Evolutionary conservation across 2,797 vertebrate species (phyloP).

Genomic region (Chromis chromis): DNA sequence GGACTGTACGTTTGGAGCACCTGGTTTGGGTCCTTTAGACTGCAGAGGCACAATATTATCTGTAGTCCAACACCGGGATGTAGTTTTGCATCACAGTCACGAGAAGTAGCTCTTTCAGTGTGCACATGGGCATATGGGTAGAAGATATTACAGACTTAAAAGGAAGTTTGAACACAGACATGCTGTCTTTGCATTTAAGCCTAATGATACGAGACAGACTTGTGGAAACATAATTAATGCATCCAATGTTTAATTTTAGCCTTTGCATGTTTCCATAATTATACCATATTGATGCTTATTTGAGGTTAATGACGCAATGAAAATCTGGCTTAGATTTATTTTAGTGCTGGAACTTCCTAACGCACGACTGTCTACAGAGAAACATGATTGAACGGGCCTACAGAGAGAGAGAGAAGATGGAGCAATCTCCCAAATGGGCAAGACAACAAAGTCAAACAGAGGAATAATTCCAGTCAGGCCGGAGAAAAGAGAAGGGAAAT

Average conservation of each 20-base stretch:
- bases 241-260: slow-evolving; percentile 35
- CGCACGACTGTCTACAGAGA: slow-evolving; percentile 6
- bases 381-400: not conserved
- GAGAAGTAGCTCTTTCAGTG: too few relatives aligned
- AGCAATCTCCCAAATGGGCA: slow-evolving; percentile 32
- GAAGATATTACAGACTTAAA: too few relatives aligned
- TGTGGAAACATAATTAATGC: not conserved
- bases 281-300: slow-evolving; percentile 48
- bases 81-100: too few relatives aligned
- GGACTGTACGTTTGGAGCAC: too few relatives aligned
- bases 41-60: too few relatives aligned
- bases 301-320: slow-evolving; percentile 55
- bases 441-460: slow-evolving; percentile 44
- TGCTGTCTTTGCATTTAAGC: too few relatives aligned
- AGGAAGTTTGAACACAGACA: too few relatives aligned
- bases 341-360: slow-evolving; percentile 43
- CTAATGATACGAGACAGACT: not conserved
- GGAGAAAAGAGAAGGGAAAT: slow-evolving; percentile 28
- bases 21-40: too few relatives aligned
- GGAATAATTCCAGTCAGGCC: slow-evolving; percentile 38
- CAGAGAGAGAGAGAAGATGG: slow-evolving; percentile 14
- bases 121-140: too few relatives aligned
- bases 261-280: slow-evolving; percentile 45
- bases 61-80: too few relatives aligned
- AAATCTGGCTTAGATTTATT: slow-evolving; percentile 56